phyloP scores from a whole-genome alignment of 2,113 vertebrate species.

The Paramormyrops kingsleyae region DNA sequence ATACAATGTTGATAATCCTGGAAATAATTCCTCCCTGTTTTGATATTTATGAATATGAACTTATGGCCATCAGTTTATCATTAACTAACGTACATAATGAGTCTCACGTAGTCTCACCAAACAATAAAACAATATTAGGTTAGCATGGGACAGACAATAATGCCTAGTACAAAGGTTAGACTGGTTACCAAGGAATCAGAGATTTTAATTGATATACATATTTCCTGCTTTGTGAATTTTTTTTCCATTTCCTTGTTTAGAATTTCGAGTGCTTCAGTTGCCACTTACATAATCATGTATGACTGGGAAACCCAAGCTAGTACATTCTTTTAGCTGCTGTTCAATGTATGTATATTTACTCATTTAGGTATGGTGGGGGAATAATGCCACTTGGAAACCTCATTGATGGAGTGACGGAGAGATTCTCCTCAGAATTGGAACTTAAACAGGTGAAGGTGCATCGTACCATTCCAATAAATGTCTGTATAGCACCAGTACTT shows the following conservation, averaged over 20 bases:
- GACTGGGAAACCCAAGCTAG: not conserved
- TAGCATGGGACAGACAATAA: not conserved
- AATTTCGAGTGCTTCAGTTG: not conserved
- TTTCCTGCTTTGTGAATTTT: not conserved
- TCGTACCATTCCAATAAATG: not conserved
- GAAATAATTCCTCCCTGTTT: not conserved
- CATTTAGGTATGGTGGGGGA: conserved; percentile 46
- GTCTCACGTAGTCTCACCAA: not conserved
- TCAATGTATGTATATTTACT: not conserved
- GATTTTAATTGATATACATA: not conserved
- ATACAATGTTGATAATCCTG: not conserved
- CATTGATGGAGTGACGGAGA: conserved; percentile 58
- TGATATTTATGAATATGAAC: not conserved
- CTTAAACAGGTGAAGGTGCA: conserved; percentile 70
- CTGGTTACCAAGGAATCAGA: not conserved
- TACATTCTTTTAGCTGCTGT: not conserved
- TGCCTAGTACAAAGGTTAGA: conserved; percentile 10
- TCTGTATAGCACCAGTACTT: not conserved
- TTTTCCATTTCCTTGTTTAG: not conserved
- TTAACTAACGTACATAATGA: not conserved
- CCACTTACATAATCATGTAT: no score
- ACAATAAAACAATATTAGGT: not conserved
- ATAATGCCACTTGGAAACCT: conserved; percentile 63
- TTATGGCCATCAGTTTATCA: not conserved
- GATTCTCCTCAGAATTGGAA: conserved; percentile 74